phyloP scores from a whole-genome alignment of 2,888 invertebrate species.

The Allacma fusca region DNA sequence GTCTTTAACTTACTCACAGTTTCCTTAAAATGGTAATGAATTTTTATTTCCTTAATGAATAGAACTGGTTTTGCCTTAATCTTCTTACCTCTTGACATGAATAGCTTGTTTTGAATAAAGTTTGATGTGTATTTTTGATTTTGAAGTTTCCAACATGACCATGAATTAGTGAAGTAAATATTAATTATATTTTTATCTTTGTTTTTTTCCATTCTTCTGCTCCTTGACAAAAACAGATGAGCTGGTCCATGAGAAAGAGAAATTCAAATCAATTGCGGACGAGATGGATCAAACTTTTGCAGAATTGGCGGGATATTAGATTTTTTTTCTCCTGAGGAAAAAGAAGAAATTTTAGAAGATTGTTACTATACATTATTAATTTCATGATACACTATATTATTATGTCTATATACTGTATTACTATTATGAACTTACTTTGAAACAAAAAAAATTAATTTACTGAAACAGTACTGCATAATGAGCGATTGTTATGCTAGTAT shows the following conservation, averaged over 20 bases:
- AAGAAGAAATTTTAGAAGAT: conserved; percentile 22
- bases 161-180: background rate
- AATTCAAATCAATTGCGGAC: conserved; percentile 96
- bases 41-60: too few relatives aligned
- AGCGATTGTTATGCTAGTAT: background rate
- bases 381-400: background rate
- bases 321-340: conserved; percentile 11
- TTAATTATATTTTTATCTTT: conserved; percentile 37
- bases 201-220: conserved; percentile 34
- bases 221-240: conserved; percentile 70
- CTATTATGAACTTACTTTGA: conserved; percentile 11
- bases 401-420: conserved; percentile 8
- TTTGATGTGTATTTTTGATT: conserved; percentile 8
- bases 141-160: background rate
- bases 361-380: conserved; percentile 12
- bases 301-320: conserved; percentile 93
- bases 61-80: too few relatives aligned
- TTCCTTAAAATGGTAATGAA: too few relatives aligned
- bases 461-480: background rate
- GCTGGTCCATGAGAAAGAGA: conserved; percentile 84
- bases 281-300: conserved; percentile 97
- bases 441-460: conserved; percentile 10
- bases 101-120: background rate
- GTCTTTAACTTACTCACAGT: too few relatives aligned
- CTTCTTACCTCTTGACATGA: background rate